phyloP scores from a whole-genome alignment of 2,113 vertebrate genomes.

The Passer domesticus region DNA sequence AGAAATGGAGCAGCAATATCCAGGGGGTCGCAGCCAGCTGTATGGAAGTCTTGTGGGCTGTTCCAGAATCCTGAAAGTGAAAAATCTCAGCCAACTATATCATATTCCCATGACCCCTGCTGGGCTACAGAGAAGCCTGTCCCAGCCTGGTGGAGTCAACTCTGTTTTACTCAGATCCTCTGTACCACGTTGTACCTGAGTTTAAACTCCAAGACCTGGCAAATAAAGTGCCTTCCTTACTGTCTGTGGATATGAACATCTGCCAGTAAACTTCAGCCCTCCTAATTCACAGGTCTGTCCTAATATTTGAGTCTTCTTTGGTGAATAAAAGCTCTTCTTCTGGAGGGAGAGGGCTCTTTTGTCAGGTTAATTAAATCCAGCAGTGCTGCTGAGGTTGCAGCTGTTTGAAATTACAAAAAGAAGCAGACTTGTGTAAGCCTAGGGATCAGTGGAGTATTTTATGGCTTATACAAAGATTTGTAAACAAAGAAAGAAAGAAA shows the following conservation, averaged over 20 bases:
- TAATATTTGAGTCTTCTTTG: neutral
- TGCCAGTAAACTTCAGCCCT: neutral
- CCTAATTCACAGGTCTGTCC: neutral
- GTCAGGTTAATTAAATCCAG: conserved; percentile 32
- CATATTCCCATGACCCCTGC: neutral
- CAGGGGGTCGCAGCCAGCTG: fast-evolving
- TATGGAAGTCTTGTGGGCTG: neutral
- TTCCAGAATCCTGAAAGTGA: neutral
- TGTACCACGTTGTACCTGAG: fast-evolving
- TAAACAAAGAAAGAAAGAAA: neutral
- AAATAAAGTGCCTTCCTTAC: neutral
- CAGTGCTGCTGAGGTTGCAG: neutral
- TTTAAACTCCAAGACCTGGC: neutral
- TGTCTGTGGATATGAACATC: neutral
- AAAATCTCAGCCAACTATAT: neutral
- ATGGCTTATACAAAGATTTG: neutral
- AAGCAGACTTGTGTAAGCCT: neutral
- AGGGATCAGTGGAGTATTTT: neutral
- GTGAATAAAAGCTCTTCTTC: neutral
- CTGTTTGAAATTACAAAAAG: neutral
- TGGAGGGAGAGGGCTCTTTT: neutral
- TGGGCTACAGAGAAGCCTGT: neutral
- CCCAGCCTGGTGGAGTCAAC: neutral
- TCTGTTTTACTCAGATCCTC: neutral
- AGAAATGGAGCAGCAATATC: neutral